Base-by-base conservation (phyloP, 2,797 vertebrate species). In the Hypotaenidia philippensis region DNA sequence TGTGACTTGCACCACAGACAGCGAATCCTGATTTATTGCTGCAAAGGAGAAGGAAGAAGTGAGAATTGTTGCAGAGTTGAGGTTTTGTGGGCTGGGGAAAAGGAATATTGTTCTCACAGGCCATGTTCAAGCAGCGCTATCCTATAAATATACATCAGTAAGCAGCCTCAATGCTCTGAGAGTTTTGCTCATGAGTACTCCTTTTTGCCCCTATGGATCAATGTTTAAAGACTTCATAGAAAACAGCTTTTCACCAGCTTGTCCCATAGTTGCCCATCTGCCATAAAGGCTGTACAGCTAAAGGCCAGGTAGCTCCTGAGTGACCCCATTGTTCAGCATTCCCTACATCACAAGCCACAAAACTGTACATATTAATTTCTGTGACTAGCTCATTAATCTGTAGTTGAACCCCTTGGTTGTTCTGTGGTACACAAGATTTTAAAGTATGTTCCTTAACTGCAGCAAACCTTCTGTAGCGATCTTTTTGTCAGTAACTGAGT, bases 11-110 rank as follows among this genome's bases (percentile, higher is more conserved):
- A 92, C 90, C 57, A 88, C 71, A 5, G 91, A 41, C 27, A 85
- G n/a, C 0, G 89, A 85, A 44, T 93, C 94, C n/a, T 19, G 79
- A 53, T 79, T 75, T 49, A 88, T 3, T 70, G 75, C 97, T 98
- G 78, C 26, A 59, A 93, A 87, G 41, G 9, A 87, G 34, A 64
- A 72, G 44, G 22, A 81, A 6, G 29, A 65, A 83, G 11, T 89
- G 52, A 84, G 77, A 56, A 80, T 13, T 17, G 21, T 23, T 74
- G 70, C n/a, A 90, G n/a, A 32, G 44, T 57, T 80, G 66, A 93
- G 57, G 74, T 78, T 94, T 74, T 59, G 63, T 29, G 71, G 56
- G 38, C 55, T 91, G 41, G 9, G 6, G n/a, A 66, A 91, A 52
- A 69, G 18, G 25, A 20, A 90, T 81, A 31, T 17, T 68, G 10